Evolutionary conservation across 2,888 invertebrate genomes (phyloP), one percentile per base, ranked within the genome.

Genomic region (Laothoe populi): DNA sequence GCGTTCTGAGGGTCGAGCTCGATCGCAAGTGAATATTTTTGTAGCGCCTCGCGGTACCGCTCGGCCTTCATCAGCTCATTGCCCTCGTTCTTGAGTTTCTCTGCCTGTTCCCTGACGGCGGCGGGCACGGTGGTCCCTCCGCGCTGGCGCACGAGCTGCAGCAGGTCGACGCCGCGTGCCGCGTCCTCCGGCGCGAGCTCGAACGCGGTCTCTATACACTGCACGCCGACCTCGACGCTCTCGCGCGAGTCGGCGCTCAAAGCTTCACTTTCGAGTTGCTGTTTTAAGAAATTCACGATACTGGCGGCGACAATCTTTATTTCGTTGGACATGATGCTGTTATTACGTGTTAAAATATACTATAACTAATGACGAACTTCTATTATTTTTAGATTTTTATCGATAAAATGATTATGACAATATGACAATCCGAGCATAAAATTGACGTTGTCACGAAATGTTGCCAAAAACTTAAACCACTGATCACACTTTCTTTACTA

Each of bases 131-230:
- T 26, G 49, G 65, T 23, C 57, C 57, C 60, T 35, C 65, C 69
- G 44, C 87, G 79, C 60, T 75, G 68, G 8, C 86, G 77, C 49
- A 88, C 74, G 21, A 92, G 77, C 70, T 86, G 84, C 66, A 87
- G 70, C 57, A 91, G 73, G 68, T 91, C 90, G 2, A 87, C 70
- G 1, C 82, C 86, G 48, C 77, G 78, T n/a, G 84, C 73, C 3
- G 82, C 79, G 63, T 94, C 93, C 7, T 90, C 88, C 0, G 90
- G 84, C 46, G 91, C 93, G 0, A 98, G 91, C 70, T 95, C 96
- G 84, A 97, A 99, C 7, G 98, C 97, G 57, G 97, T 96, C 88
- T 99, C 98, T 71, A 99, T 93, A 87, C 99, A 99, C 89, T 99
- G 99, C 70, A 97, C 95, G 44, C 98, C 98, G 63, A 99, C 99